Conservation (phyloP, 2,888 invertebrate species). For the Aspidiotus rigidus region DNA sequence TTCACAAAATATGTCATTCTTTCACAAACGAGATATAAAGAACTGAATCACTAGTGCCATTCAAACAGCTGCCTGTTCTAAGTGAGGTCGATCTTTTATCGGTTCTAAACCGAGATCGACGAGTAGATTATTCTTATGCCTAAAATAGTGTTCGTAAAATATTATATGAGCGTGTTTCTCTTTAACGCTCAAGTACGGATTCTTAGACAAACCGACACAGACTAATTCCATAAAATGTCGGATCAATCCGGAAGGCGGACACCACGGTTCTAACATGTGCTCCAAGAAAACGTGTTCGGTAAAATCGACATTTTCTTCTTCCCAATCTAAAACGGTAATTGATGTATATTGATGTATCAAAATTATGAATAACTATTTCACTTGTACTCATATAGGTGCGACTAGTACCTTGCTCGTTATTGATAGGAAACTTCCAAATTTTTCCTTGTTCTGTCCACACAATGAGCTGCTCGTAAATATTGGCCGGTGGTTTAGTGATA, state of each 20-base stretch:
- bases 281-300: slow-evolving; percentile 92
- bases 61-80: slow-evolving; percentile 40
- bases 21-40: too few relatives aligned
- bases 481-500: slow-evolving; percentile 64
- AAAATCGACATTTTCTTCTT: slow-evolving; percentile 63
- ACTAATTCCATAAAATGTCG: slow-evolving; percentile 97
- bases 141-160: slow-evolving; percentile 88
- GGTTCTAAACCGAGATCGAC: slow-evolving; percentile 51
- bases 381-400: neutral
- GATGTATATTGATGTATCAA: too few relatives aligned
- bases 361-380: too few relatives aligned
- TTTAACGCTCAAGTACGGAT: slow-evolving; percentile 75
- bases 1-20: too few relatives aligned
- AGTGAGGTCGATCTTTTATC: slow-evolving; percentile 31
- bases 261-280: slow-evolving; percentile 73
- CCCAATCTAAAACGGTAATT: slow-evolving; percentile 49
- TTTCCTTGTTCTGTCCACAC: slow-evolving; percentile 90
- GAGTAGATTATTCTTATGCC: slow-evolving; percentile 63
- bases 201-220: slow-evolving; percentile 84
- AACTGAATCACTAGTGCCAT: too few relatives aligned
- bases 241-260: slow-evolving; percentile 81
- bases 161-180: slow-evolving; percentile 81
- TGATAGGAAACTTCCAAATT: slow-evolving; percentile 92
- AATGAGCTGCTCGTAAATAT: slow-evolving; percentile 88
- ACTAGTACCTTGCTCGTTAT: slow-evolving; percentile 82